These are phyloP conservation scores for Leptinotarsa rubiginosa DNA, from an alignment of 2,888 invertebrate genomes.

Conservation along the genomic window DNA sequence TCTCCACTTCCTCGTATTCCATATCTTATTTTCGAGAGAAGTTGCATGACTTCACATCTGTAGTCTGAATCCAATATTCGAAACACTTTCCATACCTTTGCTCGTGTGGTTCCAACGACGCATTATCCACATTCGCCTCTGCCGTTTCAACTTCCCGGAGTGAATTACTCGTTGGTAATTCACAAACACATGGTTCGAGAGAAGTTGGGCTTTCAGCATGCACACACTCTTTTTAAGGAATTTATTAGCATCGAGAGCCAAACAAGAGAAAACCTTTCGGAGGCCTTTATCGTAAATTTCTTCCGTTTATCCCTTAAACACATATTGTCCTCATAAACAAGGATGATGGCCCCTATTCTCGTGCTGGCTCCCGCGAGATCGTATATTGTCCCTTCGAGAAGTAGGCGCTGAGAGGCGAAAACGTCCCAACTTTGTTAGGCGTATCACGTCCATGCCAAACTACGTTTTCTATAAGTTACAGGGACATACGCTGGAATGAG, in stretches of 20 bases:
- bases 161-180: conserved; percentile 15
- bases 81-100: background rate
- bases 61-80: too few species aligned
- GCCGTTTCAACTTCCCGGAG: background rate
- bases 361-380: conserved; percentile 44
- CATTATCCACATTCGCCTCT: background rate
- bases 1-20: too few species aligned
- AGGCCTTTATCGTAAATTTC: conserved; percentile 43
- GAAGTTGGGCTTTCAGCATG: conserved; percentile 9
- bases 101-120: background rate
- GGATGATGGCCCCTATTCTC: conserved; percentile 46
- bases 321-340: conserved; percentile 48
- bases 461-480: conserved; percentile 54
- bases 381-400: conserved; percentile 48
- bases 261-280: conserved; percentile 40
- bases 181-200: conserved; percentile 4
- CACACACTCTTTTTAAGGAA: conserved; percentile 27
- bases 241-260: conserved; percentile 39
- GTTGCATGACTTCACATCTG: too few species aligned
- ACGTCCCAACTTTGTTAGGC: conserved; percentile 25
- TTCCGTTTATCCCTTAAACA: conserved; percentile 45
- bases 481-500: conserved; percentile 10
- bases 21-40: too few species aligned
- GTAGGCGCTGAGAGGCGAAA: conserved; percentile 42
- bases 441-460: conserved; percentile 67